Evolutionary conservation across 2,113 vertebrate species (phyloP).

Genomic region (Calyptomena viridis): DNA sequence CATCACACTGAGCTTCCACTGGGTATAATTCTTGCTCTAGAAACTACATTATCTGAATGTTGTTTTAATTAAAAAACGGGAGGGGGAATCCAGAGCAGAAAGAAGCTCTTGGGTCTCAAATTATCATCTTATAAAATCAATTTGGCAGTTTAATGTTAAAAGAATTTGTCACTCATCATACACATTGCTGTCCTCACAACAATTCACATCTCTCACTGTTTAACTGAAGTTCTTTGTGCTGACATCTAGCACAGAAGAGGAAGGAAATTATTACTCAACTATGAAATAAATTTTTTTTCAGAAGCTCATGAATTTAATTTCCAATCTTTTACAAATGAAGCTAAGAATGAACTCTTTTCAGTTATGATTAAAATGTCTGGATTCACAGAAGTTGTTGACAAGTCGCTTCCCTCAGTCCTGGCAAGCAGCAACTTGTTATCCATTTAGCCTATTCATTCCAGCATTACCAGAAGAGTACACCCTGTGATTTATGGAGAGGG

Average conservation of each 20-base stretch:
- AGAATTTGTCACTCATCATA: background rate
- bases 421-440: background rate
- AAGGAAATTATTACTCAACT: constrained; percentile 25
- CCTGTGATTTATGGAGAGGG: background rate
- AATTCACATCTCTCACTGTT: background rate
- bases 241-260: background rate
- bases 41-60: background rate
- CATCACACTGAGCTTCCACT: background rate
- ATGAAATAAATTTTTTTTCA: background rate
- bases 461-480: background rate
- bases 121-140: constrained; percentile 9
- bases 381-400: background rate
- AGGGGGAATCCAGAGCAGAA: background rate
- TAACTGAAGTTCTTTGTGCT: constrained; percentile 13
- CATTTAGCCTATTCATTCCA: background rate
- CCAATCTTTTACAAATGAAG: background rate
- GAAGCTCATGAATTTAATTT: constrained; percentile 41
- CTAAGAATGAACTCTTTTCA: background rate
- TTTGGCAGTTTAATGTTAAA: background rate
- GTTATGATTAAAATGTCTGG: background rate
- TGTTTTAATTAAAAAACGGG: background rate
- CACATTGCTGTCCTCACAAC: background rate
- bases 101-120: background rate
- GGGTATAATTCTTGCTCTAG: background rate
- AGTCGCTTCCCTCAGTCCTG: background rate